Percentiles rank a stretch among this genome's conserved stretches.
phyloP scores from a whole-genome alignment of 2,113 vertebrate genomes.

The Symphodus melops region DNA sequence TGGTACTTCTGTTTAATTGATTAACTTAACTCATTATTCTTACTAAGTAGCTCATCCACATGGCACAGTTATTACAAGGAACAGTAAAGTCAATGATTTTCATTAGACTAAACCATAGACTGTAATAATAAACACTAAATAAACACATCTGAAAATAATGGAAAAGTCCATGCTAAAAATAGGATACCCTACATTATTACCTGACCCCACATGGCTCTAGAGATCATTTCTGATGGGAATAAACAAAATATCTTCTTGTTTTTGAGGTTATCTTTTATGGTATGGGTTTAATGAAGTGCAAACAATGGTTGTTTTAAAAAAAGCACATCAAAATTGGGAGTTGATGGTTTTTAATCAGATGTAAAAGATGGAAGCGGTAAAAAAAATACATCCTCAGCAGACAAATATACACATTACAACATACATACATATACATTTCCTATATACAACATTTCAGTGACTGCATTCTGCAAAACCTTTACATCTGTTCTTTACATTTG shows the following conservation, averaged over 20 bases:
- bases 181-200: neutral
- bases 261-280: neutral
- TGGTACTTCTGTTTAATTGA: no score
- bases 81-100: no score
- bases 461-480: slow-evolving; percentile 23
- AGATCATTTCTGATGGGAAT: neutral
- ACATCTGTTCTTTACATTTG: slow-evolving; percentile 33
- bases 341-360: slow-evolving; percentile 72
- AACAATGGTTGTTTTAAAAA: neutral
- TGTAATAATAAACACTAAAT: no score
- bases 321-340: slow-evolving; percentile 17
- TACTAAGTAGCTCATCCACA: no score
- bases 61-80: no score
- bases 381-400: slow-evolving; percentile 70
- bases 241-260: neutral
- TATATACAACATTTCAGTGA: slow-evolving; percentile 85
- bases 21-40: no score
- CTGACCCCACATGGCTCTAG: neutral
- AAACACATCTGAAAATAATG: no score
- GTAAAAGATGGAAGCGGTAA: slow-evolving; percentile 78
- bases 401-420: slow-evolving; percentile 82
- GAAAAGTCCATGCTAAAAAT: neutral
- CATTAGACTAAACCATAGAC: no score
- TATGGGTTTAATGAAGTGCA: neutral
- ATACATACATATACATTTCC: slow-evolving; percentile 85